These are phyloP conservation scores for Harpagus bidentatus DNA, from an alignment of 2,113 vertebrate genomes.

Conservation along the genomic window DNA sequence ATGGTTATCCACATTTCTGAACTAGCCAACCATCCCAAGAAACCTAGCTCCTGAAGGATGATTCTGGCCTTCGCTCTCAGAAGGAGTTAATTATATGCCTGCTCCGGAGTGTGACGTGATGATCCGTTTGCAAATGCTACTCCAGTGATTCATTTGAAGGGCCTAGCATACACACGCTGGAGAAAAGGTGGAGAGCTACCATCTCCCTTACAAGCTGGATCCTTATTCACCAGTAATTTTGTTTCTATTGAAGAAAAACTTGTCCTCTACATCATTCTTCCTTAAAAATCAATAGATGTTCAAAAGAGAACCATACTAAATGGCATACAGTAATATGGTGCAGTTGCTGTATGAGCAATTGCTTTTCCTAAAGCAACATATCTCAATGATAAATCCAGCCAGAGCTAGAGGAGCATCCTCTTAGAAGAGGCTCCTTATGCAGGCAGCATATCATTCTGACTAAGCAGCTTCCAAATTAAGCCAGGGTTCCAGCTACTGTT, in stretches of 20 bases:
- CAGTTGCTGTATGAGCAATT: conserved; percentile 31
- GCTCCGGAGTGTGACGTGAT: background rate
- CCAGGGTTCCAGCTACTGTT: background rate
- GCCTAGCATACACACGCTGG: background rate
- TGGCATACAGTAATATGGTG: background rate
- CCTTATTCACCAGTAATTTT: background rate
- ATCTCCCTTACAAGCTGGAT: background rate
- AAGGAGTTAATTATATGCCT: background rate
- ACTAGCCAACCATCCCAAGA: background rate
- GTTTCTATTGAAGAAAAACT: conserved; percentile 35
- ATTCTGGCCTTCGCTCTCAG: background rate
- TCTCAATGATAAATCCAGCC: conserved; percentile 3
- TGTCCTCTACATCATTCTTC: conserved; percentile 14
- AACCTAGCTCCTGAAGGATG: background rate
- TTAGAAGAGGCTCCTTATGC: background rate
- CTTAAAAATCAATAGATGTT: conserved; percentile 45
- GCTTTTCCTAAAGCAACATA: conserved; percentile 28
- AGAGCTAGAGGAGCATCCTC: background rate
- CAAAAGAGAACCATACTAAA: conserved; percentile 22
- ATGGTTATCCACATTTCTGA: background rate
- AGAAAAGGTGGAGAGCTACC: background rate
- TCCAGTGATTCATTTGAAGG: background rate
- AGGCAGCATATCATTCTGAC: background rate
- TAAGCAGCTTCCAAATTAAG: background rate
- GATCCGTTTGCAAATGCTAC: background rate